A percentile compares a stretch with the other conserved stretches of the same genome.
Evolutionary conservation across 2,113 vertebrate species (phyloP).

Genomic region (Rostratula benghalensis): DNA sequence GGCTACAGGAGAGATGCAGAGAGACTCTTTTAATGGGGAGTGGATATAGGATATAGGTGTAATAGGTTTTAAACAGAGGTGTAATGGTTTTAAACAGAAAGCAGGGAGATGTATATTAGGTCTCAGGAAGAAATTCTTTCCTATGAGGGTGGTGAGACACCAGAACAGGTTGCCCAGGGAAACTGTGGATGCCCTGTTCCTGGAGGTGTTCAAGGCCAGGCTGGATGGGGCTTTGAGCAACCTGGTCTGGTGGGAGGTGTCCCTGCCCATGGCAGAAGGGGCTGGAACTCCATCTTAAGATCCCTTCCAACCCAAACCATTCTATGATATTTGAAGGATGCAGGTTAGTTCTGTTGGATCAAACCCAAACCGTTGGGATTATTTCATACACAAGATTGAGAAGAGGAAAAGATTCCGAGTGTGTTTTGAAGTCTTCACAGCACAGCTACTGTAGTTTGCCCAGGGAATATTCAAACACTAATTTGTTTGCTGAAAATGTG

Average conservation of each 20-base stretch:
- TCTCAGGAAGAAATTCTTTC: not conserved
- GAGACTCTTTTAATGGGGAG: not conserved
- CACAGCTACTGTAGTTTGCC: not conserved
- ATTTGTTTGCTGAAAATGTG: slow-evolving; percentile 16
- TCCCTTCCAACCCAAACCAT: not conserved
- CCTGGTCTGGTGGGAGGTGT: not conserved
- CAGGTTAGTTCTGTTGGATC: not conserved
- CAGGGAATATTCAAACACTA: slow-evolving; percentile 11
- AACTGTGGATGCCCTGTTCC: not conserved
- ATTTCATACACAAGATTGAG: not conserved
- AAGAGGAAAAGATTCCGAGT: not conserved
- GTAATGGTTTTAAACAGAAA: not conserved
- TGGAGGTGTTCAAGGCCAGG: not conserved
- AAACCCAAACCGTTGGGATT: not conserved
- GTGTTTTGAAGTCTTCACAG: not conserved
- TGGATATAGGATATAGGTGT: no score
- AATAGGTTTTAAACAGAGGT: not conserved
- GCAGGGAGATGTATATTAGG: not conserved
- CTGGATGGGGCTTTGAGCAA: not conserved
- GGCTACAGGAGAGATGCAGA: not conserved
- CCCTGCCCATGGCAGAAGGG: not conserved
- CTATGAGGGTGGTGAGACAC: not conserved
- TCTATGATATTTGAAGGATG: not conserved
- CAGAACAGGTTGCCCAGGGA: not conserved
- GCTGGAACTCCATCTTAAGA: not conserved